Evolutionary conservation across 2,888 invertebrate species (phyloP), one percentile per base, ranked within the genome.

Genomic region (Ischnura elegans): DNA sequence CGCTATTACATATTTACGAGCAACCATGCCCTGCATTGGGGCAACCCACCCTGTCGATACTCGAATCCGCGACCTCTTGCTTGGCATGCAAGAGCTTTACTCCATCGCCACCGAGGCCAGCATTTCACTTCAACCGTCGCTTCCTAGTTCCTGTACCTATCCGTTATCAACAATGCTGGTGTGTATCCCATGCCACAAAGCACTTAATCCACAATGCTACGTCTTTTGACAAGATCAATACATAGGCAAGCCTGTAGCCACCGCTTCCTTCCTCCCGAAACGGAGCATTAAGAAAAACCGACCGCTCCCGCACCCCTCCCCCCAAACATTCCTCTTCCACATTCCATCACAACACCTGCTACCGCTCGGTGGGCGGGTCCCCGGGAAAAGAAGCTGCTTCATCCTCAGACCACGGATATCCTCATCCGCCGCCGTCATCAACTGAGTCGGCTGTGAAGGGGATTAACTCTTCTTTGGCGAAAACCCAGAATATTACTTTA

Each of bases 301-400:
- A 46, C 55, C 47, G 43, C 61, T 90, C 87, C 42, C 55, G 42
- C 55, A 55, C 61, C 47, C 55, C 86, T 45, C 43, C 10, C 86
- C 86, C 25, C 5, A 6, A 29, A 0, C 36, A 16, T 4, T 85
- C 85, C 36, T 19, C 85, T 36, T 66, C 87, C 87, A 55, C 55
- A 87, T 51, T 51, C 87, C 36, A 19, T 87, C 36, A 51, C 87
- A 47, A 36, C 87, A 87, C 87, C 86, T 86, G 86, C 86, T 86
- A 25, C 86, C 86, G 86, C 43, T 21, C 43, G 21, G 29, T 66
- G 66, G 66, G 66, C 66, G 66, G 66, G 29, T 29, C 66, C n/a
- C 66, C 66, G 29, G 29, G 25, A 0, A 29, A 29, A 66, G 29
- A 66, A n/a, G 66, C 29, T 29, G n/a, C 29, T 6, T 66, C 29